Evolutionary conservation across 30 jellyfish, hydroid and myxozoan species (phyloP), one percentile per base, ranked within the genome.

Genomic region (Rhopilema esculentum): DNA sequence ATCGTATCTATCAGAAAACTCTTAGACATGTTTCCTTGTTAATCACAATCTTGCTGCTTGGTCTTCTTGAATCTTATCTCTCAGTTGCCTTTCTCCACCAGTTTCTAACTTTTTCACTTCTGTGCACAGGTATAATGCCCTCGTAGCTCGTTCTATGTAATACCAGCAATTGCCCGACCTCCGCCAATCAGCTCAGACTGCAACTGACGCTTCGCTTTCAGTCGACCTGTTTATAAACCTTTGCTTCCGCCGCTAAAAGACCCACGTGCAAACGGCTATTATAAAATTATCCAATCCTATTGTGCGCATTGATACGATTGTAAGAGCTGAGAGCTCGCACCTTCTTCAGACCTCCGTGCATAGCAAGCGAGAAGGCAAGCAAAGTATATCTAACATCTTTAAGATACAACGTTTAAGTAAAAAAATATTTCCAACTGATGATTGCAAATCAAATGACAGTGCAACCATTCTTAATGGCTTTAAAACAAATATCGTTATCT

Each of bases 1-100:
- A 93, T 32, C 18, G 98, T 83, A 33, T 93, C 98, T 52, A 93
- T 93, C 32, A 93, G 86, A 66, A 93, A 93, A 50, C 96, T 81
- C 89, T 85, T 88, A 23, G 98, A 93, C 98, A 93, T 93, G 82
- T 67, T 84, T 61, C 70, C 79, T 12, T 40, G 9, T 40, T 40
- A 40, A 2, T 40, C 52, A 52, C 24, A 48, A 8, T 70, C 68
- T 0, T 29, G 23, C 32, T 62, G n/a, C 27, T 51, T 53, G 21
- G n/a, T 24, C 81, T 27, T 80, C 52, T 24, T 31, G 25, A 20
- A 64, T 67, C 82, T 27, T 33, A 65, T 30, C 81, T 21, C 40
- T 57, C 40, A 1, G 40, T 28, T 12, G 70, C 27, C 81, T 24
- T 30, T 16, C 4, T 29, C 23, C 20, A 30, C 49, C 72, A 21